Evolutionary conservation across 2,888 invertebrate genomes (phyloP).

Genomic region (Ligdia adustata): DNA sequence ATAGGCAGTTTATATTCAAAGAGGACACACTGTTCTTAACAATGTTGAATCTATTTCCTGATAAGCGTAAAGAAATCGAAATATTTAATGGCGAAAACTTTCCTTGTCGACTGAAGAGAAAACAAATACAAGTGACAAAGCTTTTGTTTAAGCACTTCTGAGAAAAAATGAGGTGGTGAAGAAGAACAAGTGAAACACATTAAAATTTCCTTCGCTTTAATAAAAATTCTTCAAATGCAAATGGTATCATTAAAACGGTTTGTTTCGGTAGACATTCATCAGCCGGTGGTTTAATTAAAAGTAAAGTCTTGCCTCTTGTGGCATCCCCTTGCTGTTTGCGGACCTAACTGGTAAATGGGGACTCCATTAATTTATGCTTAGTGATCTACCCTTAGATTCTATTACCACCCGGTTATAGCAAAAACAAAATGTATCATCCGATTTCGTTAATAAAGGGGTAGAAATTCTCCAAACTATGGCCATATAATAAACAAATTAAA

Average conservation of each 20-base stretch:
- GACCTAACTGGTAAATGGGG: slow-evolving; percentile 49
- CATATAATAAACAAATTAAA: too few species aligned
- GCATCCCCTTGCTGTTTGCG: slow-evolving; percentile 47
- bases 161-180: slow-evolving; percentile 13
- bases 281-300: slow-evolving; percentile 60
- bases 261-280: slow-evolving; percentile 54
- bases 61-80: too few species aligned
- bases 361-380: slow-evolving; percentile 53
- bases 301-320: slow-evolving; percentile 49
- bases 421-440: slow-evolving; percentile 36
- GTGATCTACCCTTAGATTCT: slow-evolving; percentile 23
- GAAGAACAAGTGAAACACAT: slow-evolving; percentile 25
- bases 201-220: slow-evolving; percentile 17
- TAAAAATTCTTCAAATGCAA: slow-evolving; percentile 39
- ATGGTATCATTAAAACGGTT: slow-evolving; percentile 52
- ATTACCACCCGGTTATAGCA: slow-evolving; percentile 26
- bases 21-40: too few species aligned
- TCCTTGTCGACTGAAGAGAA: neutral
- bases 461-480: too few species aligned
- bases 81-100: slow-evolving; percentile 22
- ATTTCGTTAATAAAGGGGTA: too few species aligned
- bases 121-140: slow-evolving; percentile 9
- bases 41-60: too few species aligned
- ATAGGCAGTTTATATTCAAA: too few species aligned
- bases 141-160: slow-evolving; percentile 8